These are phyloP conservation scores for Danio choprae DNA, from an alignment of 2,797 vertebrate species.

Conservation along the genomic window DNA sequence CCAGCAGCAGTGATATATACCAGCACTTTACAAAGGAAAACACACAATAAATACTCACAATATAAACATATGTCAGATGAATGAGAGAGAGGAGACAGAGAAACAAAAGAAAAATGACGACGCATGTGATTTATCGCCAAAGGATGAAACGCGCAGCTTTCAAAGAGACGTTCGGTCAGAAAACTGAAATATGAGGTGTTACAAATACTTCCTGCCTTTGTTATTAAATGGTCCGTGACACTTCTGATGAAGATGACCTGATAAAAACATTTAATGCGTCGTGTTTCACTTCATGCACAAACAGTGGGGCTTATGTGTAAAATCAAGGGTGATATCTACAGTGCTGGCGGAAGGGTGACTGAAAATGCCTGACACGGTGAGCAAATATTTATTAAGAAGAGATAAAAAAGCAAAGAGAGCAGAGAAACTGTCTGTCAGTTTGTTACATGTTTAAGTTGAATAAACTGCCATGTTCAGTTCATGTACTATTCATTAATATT, in stretches of 20 bases:
- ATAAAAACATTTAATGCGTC: slow-evolving; percentile 43
- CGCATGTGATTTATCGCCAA: slow-evolving; percentile 62
- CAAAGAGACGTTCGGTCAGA: slow-evolving; percentile 19
- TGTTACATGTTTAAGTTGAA: background rate
- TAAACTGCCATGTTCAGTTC: too few species aligned
- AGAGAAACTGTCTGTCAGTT: background rate
- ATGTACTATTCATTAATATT: too few species aligned
- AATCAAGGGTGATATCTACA: background rate
- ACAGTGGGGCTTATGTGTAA: slow-evolving; percentile 23
- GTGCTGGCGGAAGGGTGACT: background rate
- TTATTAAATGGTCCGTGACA: background rate
- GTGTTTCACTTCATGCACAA: slow-evolving; percentile 27
- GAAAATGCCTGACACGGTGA: background rate
- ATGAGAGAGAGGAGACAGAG: slow-evolving; percentile 35
- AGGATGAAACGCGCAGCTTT: slow-evolving; percentile 42
- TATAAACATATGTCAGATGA: slow-evolving; percentile 50
- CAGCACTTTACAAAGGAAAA: slow-evolving; percentile 57
- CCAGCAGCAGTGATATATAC: slow-evolving; percentile 51
- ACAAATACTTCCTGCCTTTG: slow-evolving; percentile 46
- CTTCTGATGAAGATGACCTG: slow-evolving; percentile 34
- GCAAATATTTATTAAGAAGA: slow-evolving; percentile 12
- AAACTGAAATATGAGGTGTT: slow-evolving; percentile 23
- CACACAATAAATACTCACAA: slow-evolving; percentile 53
- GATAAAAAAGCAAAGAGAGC: background rate
- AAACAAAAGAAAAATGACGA: slow-evolving; percentile 40